Percentiles rank a stretch among this genome's conserved stretches.
phyloP scores from a whole-genome alignment of 2,113 vertebrate genomes.

The Macquaria australasica region DNA sequence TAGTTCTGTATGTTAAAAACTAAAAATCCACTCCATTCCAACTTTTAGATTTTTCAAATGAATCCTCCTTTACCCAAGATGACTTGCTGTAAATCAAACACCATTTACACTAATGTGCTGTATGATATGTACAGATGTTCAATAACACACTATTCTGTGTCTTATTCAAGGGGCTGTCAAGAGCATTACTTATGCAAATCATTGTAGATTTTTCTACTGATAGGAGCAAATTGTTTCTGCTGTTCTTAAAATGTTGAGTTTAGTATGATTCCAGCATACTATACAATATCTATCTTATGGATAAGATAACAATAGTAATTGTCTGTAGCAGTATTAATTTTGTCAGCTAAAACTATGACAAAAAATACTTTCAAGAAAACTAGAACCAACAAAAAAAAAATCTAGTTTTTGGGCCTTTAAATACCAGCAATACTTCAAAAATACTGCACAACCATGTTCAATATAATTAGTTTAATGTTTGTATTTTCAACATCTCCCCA shows the following conservation, averaged over 20 bases:
- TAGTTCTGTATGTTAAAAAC: background rate
- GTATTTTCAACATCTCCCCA: too few species aligned
- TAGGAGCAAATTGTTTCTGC: background rate
- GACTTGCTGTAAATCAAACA: conserved; percentile 20
- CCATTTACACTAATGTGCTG: conserved; percentile 16
- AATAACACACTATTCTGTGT: conserved; percentile 9
- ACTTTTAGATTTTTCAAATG: conserved; percentile 11
- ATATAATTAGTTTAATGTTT: too few species aligned
- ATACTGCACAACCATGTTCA: too few species aligned
- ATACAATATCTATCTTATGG: background rate
- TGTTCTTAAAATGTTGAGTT: background rate
- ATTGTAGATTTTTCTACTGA: background rate
- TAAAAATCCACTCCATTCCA: background rate
- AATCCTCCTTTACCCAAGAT: conserved; percentile 34
- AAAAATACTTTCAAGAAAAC: too few species aligned
- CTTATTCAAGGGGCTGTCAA: conserved; percentile 31
- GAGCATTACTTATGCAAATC: conserved; percentile 21
- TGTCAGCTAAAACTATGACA: background rate
- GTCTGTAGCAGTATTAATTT: background rate
- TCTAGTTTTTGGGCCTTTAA: too few species aligned
- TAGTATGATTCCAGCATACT: background rate
- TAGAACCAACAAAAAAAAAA: too few species aligned
- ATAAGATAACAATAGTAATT: too few species aligned
- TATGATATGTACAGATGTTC: conserved; percentile 29
- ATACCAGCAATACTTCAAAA: too few species aligned